Evolutionary conservation across 2,113 vertebrate genomes (phyloP).

Genomic region (Lontra canadensis): DNA sequence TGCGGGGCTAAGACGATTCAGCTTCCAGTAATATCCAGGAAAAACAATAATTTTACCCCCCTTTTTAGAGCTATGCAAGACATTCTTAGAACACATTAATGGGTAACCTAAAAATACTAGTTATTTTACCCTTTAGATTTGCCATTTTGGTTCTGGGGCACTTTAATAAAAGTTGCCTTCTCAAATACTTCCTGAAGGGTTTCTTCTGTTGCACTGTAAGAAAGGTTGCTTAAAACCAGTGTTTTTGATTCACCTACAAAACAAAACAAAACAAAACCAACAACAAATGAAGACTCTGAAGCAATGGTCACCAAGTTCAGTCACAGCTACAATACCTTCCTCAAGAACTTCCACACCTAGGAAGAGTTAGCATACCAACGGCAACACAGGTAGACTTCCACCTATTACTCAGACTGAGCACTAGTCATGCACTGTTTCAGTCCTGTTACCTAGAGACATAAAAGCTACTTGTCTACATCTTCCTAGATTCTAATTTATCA

Average conservation of each 20-base stretch:
- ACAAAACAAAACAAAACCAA: background rate
- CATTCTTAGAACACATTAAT: background rate
- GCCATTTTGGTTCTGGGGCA: constrained; percentile 93
- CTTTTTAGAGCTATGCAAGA: too few species aligned
- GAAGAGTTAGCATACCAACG: background rate
- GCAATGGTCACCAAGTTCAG: background rate
- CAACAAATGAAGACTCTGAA: background rate
- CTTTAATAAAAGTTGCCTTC: constrained; percentile 91
- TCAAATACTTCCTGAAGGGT: constrained; percentile 92
- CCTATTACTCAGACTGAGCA: background rate
- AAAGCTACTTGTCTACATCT: background rate
- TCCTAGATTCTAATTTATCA: background rate
- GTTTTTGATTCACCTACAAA: constrained; percentile 86
- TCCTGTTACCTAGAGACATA: background rate
- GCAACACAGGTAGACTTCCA: background rate
- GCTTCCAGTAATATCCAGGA: background rate
- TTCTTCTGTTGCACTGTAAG: constrained; percentile 93
- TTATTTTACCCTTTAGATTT: constrained; percentile 92
- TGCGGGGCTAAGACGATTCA: background rate
- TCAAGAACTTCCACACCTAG: background rate
- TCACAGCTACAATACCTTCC: background rate
- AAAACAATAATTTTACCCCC: background rate
- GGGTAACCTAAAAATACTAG: background rate
- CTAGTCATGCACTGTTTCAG: too few species aligned
- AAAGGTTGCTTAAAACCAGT: constrained; percentile 94